phyloP scores from a whole-genome alignment of 2,888 invertebrate species.

The Drosophila nr. medialis region DNA sequence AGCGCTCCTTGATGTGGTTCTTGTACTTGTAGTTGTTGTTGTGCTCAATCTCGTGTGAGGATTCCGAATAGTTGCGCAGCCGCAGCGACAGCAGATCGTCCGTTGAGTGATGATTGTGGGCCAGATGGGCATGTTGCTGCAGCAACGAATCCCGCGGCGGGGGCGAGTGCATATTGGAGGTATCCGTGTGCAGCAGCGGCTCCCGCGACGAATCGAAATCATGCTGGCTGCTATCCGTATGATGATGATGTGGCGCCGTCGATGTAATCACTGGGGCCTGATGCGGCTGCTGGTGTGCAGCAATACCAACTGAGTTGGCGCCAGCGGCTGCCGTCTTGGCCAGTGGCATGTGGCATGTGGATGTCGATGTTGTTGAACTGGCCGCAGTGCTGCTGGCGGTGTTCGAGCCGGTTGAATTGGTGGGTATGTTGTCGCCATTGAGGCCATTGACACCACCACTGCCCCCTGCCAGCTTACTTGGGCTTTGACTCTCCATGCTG shows the following conservation, averaged over 20 bases:
- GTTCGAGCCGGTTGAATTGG: conserved; percentile 47
- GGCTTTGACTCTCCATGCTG: conserved; percentile 43
- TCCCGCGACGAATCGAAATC: conserved; percentile 84
- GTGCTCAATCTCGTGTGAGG: conserved; percentile 84
- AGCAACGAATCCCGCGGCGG: conserved; percentile 78
- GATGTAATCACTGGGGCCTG: conserved; percentile 84
- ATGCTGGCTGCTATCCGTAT: conserved; percentile 84
- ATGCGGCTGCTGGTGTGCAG: conserved; percentile 80
- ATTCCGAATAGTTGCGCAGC: conserved; percentile 84
- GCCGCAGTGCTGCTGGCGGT: conserved; percentile 59
- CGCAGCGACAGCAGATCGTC: conserved; percentile 80
- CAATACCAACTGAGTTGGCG: conserved; percentile 53
- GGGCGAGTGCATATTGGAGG: conserved; percentile 83
- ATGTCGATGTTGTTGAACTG: conserved; percentile 63
- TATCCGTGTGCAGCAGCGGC: conserved; percentile 82
- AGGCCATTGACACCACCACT: conserved; percentile 39
- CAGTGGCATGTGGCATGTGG: conserved; percentile 50
- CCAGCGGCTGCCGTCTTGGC: conserved; percentile 27
- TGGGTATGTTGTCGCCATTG: conserved; percentile 41
- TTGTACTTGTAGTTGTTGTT: conserved; percentile 94
- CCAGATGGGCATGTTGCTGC: conserved; percentile 64
- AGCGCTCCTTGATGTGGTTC: conserved; percentile 96
- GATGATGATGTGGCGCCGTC: conserved; percentile 82
- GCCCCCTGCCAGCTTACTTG: conserved; percentile 40
- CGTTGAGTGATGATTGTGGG: conserved; percentile 73